These are phyloP conservation scores for Lissocephala sabroskyi DNA, from an alignment of 2,888 invertebrate species.

Conservation along the genomic window DNA sequence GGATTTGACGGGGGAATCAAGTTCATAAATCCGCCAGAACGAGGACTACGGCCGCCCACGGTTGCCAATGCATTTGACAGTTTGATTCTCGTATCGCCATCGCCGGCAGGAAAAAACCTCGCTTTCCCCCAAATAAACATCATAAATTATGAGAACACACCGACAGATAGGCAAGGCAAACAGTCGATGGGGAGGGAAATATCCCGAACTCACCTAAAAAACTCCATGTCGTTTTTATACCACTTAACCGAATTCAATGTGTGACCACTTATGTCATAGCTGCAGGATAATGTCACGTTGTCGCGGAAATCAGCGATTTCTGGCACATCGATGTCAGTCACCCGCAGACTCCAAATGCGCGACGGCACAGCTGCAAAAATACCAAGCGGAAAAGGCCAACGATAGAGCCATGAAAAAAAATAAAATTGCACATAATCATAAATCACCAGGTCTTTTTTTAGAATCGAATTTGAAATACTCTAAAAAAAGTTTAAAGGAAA, in stretches of 20 bases:
- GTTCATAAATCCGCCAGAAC: background rate
- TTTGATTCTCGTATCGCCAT: too few relatives aligned
- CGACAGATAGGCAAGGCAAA: background rate
- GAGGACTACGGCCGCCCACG: conserved; percentile 27
- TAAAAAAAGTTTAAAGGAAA: too few relatives aligned
- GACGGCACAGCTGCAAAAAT: conserved; percentile 50
- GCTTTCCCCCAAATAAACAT: conserved; percentile 30
- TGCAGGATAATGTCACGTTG: conserved; percentile 72
- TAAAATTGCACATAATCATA: background rate
- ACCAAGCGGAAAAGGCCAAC: too few relatives aligned
- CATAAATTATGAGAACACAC: conserved; percentile 44
- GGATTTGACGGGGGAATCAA: background rate
- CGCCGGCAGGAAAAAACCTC: conserved; percentile 18
- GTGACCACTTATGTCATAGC: conserved; percentile 73
- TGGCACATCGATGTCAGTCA: conserved; percentile 72
- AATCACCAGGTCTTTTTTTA: too few relatives aligned
- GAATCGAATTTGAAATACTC: too few relatives aligned
- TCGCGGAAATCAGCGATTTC: conserved; percentile 72
- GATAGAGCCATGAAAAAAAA: too few relatives aligned
- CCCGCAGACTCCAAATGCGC: conserved; percentile 59
- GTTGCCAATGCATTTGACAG: conserved; percentile 52
- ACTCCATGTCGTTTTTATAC: conserved; percentile 73
- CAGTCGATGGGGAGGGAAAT: too few relatives aligned
- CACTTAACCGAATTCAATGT: conserved; percentile 74
- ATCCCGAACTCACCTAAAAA: conserved; percentile 71